Conservation (phyloP, 2,797 vertebrate genomes). For the Schizopygopsis pylzovi region DNA sequence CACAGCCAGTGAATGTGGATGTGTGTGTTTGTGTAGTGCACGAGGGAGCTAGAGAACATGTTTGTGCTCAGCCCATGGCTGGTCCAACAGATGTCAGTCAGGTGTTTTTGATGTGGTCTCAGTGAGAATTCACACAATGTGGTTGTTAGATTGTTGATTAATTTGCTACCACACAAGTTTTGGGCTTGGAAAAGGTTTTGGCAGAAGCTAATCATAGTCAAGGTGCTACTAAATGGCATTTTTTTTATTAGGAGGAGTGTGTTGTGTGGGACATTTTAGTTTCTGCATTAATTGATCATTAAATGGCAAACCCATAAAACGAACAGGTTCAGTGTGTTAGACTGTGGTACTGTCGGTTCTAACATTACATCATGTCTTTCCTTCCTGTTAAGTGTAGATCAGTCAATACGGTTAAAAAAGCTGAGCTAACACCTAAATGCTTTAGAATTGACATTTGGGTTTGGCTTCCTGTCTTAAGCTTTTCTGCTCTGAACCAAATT, state of each 20-base stretch:
- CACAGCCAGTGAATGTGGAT: constrained; percentile 26
- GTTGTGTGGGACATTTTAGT: constrained; percentile 22
- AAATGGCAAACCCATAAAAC: not conserved
- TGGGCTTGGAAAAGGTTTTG: constrained; percentile 50
- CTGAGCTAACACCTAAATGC: constrained; percentile 48
- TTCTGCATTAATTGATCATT: constrained; percentile 4
- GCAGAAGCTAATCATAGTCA: constrained; percentile 38
- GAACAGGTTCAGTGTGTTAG: not conserved
- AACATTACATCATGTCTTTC: constrained; percentile 45
- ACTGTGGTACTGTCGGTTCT: constrained; percentile 5
- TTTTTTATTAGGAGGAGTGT: constrained; percentile 41
- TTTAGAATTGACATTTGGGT: constrained; percentile 51
- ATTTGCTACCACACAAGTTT: constrained; percentile 51
- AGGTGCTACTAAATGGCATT: constrained; percentile 46
- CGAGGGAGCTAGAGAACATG: constrained; percentile 44
- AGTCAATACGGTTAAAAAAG: constrained; percentile 45
- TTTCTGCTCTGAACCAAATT: constrained; percentile 38
- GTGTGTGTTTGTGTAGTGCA: constrained; percentile 23
- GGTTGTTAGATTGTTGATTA: constrained; percentile 53
- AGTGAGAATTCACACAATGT: constrained; percentile 49
- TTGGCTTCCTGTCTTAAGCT: constrained; percentile 48
- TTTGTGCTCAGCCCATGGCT: constrained; percentile 42
- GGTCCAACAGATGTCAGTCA: constrained; percentile 56
- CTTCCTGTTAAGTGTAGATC: constrained; percentile 39
- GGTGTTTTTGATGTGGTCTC: constrained; percentile 53